A percentile compares a stretch with the other conserved stretches of the same genome.
Conservation (phyloP, 2,113 vertebrate genomes). For the Brachyhypopomus gauderio region DNA sequence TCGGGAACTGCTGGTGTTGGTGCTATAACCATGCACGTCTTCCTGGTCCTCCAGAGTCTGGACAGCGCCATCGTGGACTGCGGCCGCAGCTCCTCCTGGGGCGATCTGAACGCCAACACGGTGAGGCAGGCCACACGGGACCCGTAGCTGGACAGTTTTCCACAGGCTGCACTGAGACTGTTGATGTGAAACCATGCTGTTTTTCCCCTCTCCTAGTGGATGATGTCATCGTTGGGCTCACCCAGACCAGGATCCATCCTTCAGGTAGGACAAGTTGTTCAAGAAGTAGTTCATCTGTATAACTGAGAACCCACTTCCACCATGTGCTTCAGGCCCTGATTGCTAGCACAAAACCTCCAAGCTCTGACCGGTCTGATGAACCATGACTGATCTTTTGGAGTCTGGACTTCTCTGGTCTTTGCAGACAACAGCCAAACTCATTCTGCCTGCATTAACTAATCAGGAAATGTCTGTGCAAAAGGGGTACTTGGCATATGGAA, state of each 20-base stretch:
- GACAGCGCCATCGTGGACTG: slow-evolving; percentile 84
- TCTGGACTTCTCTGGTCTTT: too few species aligned
- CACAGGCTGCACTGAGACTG: too few species aligned
- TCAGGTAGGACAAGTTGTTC: slow-evolving; percentile 63
- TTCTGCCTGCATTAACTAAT: too few species aligned
- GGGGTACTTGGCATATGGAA: too few species aligned
- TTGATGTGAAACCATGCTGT: background rate
- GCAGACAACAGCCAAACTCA: too few species aligned
- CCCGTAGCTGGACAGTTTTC: too few species aligned
- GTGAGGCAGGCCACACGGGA: slow-evolving; percentile 49
- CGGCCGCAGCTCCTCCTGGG: slow-evolving; percentile 66
- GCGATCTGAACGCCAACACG: slow-evolving; percentile 62
- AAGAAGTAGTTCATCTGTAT: too few species aligned
- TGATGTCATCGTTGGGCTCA: slow-evolving; percentile 60
- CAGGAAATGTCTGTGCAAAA: background rate
- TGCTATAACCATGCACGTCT: background rate
- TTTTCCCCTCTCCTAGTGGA: slow-evolving; percentile 54
- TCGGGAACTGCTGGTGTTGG: background rate
- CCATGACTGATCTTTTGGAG: too few species aligned
- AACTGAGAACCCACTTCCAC: too few species aligned
- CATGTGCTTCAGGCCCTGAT: too few species aligned
- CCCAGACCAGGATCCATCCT: slow-evolving; percentile 66
- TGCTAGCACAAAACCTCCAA: too few species aligned
- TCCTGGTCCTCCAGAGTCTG: slow-evolving; percentile 71
- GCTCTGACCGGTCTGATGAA: too few species aligned